Evolutionary conservation across 2,113 vertebrate species (phyloP).

Genomic region (Chloroceryle aenea): DNA sequence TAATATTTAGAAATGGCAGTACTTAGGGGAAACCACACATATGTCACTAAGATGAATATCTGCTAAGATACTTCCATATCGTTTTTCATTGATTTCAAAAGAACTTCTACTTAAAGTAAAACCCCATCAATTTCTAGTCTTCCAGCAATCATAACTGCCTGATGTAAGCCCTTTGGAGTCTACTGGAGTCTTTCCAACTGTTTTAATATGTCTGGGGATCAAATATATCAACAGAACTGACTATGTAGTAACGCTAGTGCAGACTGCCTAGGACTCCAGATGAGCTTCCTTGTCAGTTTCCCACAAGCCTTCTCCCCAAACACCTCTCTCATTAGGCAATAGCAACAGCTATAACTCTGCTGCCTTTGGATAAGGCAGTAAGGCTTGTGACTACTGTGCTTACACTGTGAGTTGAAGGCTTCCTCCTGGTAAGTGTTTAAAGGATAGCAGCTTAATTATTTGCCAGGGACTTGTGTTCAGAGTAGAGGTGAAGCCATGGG

Average conservation of each 20-base stretch:
- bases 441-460: not conserved
- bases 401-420: not conserved
- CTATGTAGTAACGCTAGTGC: not conserved
- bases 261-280: constrained; percentile 9
- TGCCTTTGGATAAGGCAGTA: not conserved
- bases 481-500: not conserved
- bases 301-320: not conserved
- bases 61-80: not conserved
- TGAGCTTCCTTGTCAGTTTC: not conserved
- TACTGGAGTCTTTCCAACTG: constrained; percentile 29
- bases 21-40: not conserved
- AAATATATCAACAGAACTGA: constrained; percentile 13
- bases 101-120: constrained; percentile 1
- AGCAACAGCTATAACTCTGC: not conserved
- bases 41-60: not conserved
- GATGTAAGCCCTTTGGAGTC: not conserved
- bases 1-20: not conserved
- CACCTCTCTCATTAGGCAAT: not conserved
- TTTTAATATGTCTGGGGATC: not conserved
- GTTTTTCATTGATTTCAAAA: constrained; percentile 29
- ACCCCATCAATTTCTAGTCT: not conserved
- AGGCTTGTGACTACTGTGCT: not conserved
- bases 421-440: not conserved
- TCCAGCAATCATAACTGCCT: not conserved
- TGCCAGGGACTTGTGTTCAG: not conserved